Conservation (phyloP, 2,113 vertebrate species). For the Oreochromis aureus region DNA sequence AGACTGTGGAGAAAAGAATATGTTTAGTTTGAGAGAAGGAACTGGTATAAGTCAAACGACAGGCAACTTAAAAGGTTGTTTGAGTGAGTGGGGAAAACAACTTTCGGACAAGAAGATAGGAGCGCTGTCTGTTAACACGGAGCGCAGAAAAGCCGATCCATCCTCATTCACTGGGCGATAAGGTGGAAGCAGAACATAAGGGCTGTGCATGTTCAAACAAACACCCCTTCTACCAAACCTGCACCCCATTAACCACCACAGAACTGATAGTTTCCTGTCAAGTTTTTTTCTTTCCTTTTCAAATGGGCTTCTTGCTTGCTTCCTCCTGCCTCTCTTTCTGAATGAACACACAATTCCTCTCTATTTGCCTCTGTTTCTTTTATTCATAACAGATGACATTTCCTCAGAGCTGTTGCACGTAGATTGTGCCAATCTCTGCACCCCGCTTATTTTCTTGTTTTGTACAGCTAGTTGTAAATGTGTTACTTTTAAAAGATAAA, state of each 20-base stretch:
- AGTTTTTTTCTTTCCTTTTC: background rate
- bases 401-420: background rate
- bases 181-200: constrained; percentile 1
- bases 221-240: background rate
- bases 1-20: background rate
- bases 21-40: background rate
- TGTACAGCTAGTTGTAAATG: background rate
- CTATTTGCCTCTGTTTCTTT: background rate
- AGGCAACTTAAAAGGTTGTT: background rate
- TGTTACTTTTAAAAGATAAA: background rate
- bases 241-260: background rate
- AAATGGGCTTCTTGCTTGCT: constrained; percentile 3
- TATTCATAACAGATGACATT: background rate
- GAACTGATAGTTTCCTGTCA: background rate
- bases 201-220: constrained; percentile 16
- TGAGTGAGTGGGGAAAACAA: constrained; percentile 10
- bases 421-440: background rate
- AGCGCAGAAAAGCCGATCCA: background rate
- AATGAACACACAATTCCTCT: background rate
- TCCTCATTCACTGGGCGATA: constrained; percentile 16
- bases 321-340: background rate
- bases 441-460: background rate
- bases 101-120: constrained; percentile 1
- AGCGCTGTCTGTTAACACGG: background rate
- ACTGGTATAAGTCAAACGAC: background rate